Conservation (phyloP, 1,140 invertebrate species). For the Drosophila subpulchrella region DNA sequence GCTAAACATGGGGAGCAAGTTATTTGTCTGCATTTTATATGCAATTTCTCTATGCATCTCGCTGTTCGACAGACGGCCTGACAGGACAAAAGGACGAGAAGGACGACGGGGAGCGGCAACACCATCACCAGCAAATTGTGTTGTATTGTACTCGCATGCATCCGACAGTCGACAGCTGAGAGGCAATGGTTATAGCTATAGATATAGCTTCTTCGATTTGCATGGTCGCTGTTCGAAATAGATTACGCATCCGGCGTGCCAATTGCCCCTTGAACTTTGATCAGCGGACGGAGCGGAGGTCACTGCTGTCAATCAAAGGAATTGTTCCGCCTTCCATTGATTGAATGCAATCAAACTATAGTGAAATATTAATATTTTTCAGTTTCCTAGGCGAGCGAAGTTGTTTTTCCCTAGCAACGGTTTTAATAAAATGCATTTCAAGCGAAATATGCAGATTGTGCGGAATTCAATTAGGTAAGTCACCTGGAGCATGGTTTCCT, state of each 20-base stretch:
- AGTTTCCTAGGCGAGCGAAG: slow-evolving; percentile 28
- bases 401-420: slow-evolving; percentile 28
- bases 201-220: slow-evolving; percentile 64
- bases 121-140: slow-evolving; percentile 72
- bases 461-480: slow-evolving; percentile 9
- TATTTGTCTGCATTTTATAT: slow-evolving; percentile 80
- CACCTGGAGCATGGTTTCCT: not conserved
- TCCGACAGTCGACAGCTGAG: slow-evolving; percentile 61
- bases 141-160: slow-evolving; percentile 69
- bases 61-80: slow-evolving; percentile 62
- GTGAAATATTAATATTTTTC: slow-evolving; percentile 45
- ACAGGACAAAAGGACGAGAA: slow-evolving; percentile 38
- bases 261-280: slow-evolving; percentile 66
- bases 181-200: slow-evolving; percentile 39
- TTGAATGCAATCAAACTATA: slow-evolving; percentile 54
- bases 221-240: slow-evolving; percentile 67
- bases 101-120: slow-evolving; percentile 10
- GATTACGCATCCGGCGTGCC: slow-evolving; percentile 76
- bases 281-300: slow-evolving; percentile 40
- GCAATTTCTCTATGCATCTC: slow-evolving; percentile 63
- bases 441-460: not conserved
- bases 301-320: slow-evolving; percentile 63
- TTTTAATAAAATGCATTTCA: slow-evolving; percentile 37
- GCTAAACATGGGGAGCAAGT: slow-evolving; percentile 64
- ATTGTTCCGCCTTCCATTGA: slow-evolving; percentile 51